Evolutionary conservation across 2,888 invertebrate species (phyloP), one percentile per base, ranked within the genome.

Genomic region (Xestia ashworthii): DNA sequence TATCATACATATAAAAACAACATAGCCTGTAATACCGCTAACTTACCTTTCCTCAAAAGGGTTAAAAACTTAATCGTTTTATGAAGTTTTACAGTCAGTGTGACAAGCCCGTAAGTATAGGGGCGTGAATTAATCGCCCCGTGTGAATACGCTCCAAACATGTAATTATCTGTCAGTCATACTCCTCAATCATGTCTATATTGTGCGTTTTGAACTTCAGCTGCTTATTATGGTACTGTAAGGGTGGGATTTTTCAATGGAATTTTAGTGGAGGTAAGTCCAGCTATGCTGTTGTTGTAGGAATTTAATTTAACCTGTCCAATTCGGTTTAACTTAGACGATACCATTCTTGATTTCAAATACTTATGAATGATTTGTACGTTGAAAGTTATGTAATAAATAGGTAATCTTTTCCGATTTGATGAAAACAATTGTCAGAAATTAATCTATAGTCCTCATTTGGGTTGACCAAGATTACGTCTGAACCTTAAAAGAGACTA

Each of bases 121-220:
- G 66, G 83, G 75, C 64, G 84, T 73, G 60, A 67, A 70, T 12
- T 44, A 41, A 78, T 74, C 72, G 22, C 70, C 69, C 66, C 38
- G 80, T 65, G 88, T 85, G 80, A 82, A 87, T 87, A 83, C 80
- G 66, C 76, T 86, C 81, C 83, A 82, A 91, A 90, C 89, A 87
- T 92, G 78, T 89, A 75, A 92, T 92, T 92, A 92, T 19, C 82
- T 79, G 85, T 83, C 90, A 76, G 88, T 82, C 88, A 78, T 83
- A 81, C 83, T 58, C 74, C 53, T 81, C 86, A 89, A 89, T 90
- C 85, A 89, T 87, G 84, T 89, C 82, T 83, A 74, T 82, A 85
- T 82, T 71, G 76, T 72, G 53, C 62, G 72, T 65, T 81, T 76
- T 66, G 14, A 71, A 81, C 71, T 77, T 74, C 67, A 80, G 66